Conservation (phyloP, 2,113 vertebrate genomes). For the Oryctolagus cuniculus region mOryCun1.1 NC_091434.1:85838501-85839000, state of each 20-base stretch:
- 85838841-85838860: conserved; percentile 10
- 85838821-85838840: conserved; percentile 8
- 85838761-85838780: conserved; percentile 21
- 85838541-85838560: not conserved
- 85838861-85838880: not conserved
- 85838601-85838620: not conserved
- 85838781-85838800: not conserved
- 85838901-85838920: not conserved
- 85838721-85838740: conserved; percentile 34
- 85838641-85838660: conserved; percentile 35
- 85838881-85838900: conserved; percentile 9
- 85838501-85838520: not conserved
- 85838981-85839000: not conserved
- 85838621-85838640: not conserved
- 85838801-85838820: conserved; percentile 37
- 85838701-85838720: not conserved
- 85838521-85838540: not conserved
- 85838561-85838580: not conserved
- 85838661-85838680: not conserved
- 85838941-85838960: not conserved
- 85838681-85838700: not conserved
- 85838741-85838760: not conserved
- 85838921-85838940: conserved; percentile 22
- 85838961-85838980: not conserved
- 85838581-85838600: not conserved